Evolutionary conservation across 2,113 vertebrate species (phyloP).

Genomic region (Epinephelus cyanopodus): DNA sequence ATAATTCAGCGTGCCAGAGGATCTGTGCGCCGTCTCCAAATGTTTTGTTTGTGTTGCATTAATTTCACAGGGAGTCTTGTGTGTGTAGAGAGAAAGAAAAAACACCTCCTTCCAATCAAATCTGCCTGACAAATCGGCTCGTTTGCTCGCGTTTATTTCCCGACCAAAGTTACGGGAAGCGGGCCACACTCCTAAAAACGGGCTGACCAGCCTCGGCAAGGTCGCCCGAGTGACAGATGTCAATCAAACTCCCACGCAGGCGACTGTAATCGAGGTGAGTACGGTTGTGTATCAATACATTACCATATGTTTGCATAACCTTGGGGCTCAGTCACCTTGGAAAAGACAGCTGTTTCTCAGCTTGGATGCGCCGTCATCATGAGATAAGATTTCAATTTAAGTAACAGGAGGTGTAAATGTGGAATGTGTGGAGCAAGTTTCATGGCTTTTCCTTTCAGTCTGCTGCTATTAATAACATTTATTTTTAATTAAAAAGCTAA

Average conservation of each 20-base stretch:
- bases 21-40: conserved; percentile 56
- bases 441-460: conserved; percentile 39
- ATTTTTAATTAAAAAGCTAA: conserved; percentile 45
- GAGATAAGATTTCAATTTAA: conserved; percentile 64
- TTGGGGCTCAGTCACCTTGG: conserved; percentile 69
- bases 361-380: conserved; percentile 61
- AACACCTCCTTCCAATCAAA: conserved; percentile 52
- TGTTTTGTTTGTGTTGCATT: conserved; percentile 75
- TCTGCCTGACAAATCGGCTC: conserved; percentile 58
- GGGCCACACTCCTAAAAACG: conserved; percentile 32
- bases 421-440: conserved; percentile 32
- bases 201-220: conserved; percentile 36
- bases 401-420: conserved; percentile 34
- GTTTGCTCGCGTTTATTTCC: conserved; percentile 16
- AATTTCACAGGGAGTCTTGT: conserved; percentile 65
- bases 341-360: conserved; percentile 73
- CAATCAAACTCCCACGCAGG: conserved; percentile 54
- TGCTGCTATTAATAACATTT: conserved; percentile 44
- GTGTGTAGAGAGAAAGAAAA: background rate
- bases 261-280: conserved; percentile 38
- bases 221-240: conserved; percentile 56
- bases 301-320: conserved; percentile 75
- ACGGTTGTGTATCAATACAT: conserved; percentile 64
- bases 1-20: conserved; percentile 66
- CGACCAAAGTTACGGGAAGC: conserved; percentile 7